phyloP scores from a whole-genome alignment of 2,113 vertebrate genomes.

The Semnopithecus entellus region DNA sequence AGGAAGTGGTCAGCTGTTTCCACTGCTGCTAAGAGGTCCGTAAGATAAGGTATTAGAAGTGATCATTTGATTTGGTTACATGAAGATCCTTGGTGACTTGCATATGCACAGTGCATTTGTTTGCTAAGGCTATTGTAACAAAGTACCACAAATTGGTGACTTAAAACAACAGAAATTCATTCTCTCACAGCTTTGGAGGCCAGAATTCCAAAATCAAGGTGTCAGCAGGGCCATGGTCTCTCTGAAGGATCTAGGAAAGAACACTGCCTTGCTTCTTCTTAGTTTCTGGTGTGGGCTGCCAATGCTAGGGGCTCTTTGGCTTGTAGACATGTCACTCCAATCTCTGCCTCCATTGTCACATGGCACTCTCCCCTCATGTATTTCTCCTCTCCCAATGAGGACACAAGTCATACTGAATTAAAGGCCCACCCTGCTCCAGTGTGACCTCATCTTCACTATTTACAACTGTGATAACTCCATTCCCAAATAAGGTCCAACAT shows the following conservation, averaged over 20 bases:
- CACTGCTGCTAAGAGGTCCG: background rate
- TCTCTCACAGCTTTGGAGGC: background rate
- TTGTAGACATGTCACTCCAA: background rate
- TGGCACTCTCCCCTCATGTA: background rate
- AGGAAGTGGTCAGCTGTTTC: background rate
- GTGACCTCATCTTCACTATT: background rate
- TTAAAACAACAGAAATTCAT: background rate
- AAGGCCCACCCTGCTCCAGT: background rate
- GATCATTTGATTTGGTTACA: background rate
- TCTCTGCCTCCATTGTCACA: background rate
- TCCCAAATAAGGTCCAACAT: background rate
- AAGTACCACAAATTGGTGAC: background rate
- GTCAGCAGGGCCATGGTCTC: background rate
- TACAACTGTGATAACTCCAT: background rate
- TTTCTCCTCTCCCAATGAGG: background rate
- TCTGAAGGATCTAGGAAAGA: background rate
- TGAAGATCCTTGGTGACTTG: background rate
- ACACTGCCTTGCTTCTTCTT: background rate
- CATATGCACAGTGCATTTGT: background rate
- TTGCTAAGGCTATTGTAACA: background rate
- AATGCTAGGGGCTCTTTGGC: background rate
- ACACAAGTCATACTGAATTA: background rate
- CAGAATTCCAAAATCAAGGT: background rate
- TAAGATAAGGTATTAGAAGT: background rate
- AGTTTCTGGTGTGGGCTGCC: background rate